Percentiles rank a stretch among this genome's conserved stretches.
These are phyloP conservation scores for Papilio helenus DNA, from an alignment of 1,140 invertebrate species.

Conservation along the genomic window DNA sequence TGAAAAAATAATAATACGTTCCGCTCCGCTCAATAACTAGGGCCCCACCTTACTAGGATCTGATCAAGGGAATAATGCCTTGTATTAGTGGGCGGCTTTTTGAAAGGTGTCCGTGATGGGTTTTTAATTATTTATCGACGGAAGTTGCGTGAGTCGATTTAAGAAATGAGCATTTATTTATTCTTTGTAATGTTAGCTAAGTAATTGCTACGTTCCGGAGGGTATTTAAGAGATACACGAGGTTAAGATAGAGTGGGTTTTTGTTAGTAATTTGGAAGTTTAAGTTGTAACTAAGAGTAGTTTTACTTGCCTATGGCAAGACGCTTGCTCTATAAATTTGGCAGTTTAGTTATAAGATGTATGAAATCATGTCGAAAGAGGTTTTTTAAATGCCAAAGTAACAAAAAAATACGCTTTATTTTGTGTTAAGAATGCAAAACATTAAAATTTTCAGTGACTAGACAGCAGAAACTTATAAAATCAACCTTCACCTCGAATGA, in stretches of 20 bases:
- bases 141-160: slow-evolving; percentile 41
- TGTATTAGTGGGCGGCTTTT: slow-evolving; percentile 74
- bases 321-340: not conserved
- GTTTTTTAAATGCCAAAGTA: too few species aligned
- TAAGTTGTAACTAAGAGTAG: not conserved
- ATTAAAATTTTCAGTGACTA: slow-evolving; percentile 17
- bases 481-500: slow-evolving; percentile 44
- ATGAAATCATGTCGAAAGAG: not conserved
- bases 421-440: too few species aligned
- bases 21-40: slow-evolving; percentile 40
- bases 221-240: not conserved
- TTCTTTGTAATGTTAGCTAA: slow-evolving; percentile 18
- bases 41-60: slow-evolving; percentile 57
- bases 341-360: not conserved
- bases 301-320: not conserved
- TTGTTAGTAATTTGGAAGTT: slow-evolving; percentile 4
- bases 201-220: slow-evolving; percentile 15
- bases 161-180: slow-evolving; percentile 22
- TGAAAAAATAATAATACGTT: not conserved
- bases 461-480: slow-evolving; percentile 37
- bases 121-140: slow-evolving; percentile 74
- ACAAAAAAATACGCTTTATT: too few species aligned
- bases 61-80: slow-evolving; percentile 69
- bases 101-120: slow-evolving; percentile 74
- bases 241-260: not conserved